A percentile compares a stretch with the other conserved stretches of the same genome.
These are phyloP conservation scores for Halichondria panicea DNA, from an alignment of 37 sponge, comb jelly and placozoan species.

Conservation along the genomic window DNA sequence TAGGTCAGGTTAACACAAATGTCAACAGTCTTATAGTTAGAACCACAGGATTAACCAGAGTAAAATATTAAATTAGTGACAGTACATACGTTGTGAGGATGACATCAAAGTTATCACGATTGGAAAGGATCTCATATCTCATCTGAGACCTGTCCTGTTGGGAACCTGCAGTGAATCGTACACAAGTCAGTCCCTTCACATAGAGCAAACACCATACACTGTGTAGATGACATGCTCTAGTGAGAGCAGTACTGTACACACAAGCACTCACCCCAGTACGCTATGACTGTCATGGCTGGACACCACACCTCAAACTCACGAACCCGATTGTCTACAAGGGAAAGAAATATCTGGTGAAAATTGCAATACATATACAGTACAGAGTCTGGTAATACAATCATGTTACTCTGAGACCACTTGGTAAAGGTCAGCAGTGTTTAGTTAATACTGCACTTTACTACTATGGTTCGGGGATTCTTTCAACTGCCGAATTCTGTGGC, in stretches of 20 bases:
- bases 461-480: no score
- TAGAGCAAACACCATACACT: not conserved
- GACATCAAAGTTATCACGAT: constrained; percentile 34
- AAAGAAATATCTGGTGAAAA: not conserved
- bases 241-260: not conserved
- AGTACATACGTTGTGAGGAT: constrained; percentile 36
- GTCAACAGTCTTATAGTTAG: no score
- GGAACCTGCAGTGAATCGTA: constrained; percentile 5
- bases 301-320: constrained; percentile 50
- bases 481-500: no score
- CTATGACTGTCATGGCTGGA: constrained; percentile 32
- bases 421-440: no score
- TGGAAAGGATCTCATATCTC: constrained; percentile 15
- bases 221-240: not conserved
- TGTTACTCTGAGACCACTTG: no score
- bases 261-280: constrained; percentile 38
- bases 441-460: no score
- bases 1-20: no score
- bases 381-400: no score
- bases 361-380: no score
- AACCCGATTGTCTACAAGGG: constrained; percentile 43
- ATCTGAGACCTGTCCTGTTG: constrained; percentile 6
- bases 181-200: not conserved
- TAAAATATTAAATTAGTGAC: no score
- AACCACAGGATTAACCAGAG: no score